Evolutionary conservation across 2,113 vertebrate species (phyloP).

Genomic region (Rhinoptilus africanus): DNA sequence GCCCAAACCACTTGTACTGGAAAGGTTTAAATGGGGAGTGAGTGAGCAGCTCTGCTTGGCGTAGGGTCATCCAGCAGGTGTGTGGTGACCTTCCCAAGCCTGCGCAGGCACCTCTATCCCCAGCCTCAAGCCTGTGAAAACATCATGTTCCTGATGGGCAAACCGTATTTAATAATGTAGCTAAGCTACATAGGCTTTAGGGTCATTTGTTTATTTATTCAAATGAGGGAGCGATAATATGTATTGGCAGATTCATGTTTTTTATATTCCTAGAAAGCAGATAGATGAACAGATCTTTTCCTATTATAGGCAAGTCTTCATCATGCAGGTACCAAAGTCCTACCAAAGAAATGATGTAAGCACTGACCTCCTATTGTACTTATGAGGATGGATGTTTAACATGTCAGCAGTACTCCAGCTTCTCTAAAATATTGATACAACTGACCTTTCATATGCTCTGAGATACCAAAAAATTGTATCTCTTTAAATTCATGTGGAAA

Average conservation of each 20-base stretch:
- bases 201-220: background rate
- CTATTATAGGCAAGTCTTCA: background rate
- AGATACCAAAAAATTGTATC: background rate
- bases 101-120: background rate
- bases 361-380: background rate
- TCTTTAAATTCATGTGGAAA: background rate
- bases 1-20: background rate
- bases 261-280: background rate
- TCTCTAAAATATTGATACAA: background rate
- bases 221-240: background rate
- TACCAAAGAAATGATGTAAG: background rate
- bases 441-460: background rate
- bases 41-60: background rate
- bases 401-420: background rate
- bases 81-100: background rate
- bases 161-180: background rate
- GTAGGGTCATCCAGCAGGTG: background rate
- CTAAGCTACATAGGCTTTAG: background rate
- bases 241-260: background rate
- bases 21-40: background rate
- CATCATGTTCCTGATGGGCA: rapidly evolving
- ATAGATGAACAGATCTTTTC: background rate
- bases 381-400: background rate
- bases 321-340: background rate
- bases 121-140: background rate